These are phyloP conservation scores for Listrodromus nycthemerus DNA, from an alignment of 2,888 invertebrate species.

Conservation along the genomic window DNA sequence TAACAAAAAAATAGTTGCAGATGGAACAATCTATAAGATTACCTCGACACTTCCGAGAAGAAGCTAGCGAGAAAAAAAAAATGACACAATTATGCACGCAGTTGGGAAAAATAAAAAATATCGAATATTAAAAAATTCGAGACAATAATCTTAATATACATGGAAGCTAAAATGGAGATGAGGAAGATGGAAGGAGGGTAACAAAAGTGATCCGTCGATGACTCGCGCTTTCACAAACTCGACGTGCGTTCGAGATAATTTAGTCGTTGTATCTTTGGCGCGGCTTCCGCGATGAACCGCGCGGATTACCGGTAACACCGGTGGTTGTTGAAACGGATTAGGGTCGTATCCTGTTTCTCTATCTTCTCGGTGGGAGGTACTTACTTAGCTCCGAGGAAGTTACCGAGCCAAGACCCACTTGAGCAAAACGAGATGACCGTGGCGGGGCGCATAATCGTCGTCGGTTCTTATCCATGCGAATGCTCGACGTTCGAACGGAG, in stretches of 20 bases:
- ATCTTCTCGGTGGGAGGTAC: conserved; percentile 35
- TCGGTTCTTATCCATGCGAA: conserved; percentile 34
- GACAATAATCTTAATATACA: no score
- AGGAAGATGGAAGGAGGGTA: conserved; percentile 17
- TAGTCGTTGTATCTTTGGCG: conserved; percentile 4
- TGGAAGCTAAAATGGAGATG: no score
- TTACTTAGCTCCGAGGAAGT: conserved; percentile 13
- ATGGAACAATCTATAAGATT: no score
- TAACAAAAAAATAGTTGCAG: no score
- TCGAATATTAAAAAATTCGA: no score
- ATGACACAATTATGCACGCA: no score
- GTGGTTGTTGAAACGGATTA: conserved; percentile 37
- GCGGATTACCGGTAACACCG: not conserved
- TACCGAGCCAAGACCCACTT: not conserved
- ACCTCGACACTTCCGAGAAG: no score
- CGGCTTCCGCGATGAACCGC: not conserved
- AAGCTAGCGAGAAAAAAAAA: no score
- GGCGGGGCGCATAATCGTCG: conserved; percentile 19
- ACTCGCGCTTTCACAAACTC: conserved; percentile 29
- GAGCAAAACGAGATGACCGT: conserved; percentile 16
- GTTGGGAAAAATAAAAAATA: no score
- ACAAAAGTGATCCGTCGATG: not conserved
- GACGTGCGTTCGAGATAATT: conserved; percentile 10
- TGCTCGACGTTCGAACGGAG: conserved; percentile 17
- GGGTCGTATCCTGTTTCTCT: conserved; percentile 51